Conservation (phyloP, 2,888 invertebrate genomes). For the Argyresthia albistria region DNA sequence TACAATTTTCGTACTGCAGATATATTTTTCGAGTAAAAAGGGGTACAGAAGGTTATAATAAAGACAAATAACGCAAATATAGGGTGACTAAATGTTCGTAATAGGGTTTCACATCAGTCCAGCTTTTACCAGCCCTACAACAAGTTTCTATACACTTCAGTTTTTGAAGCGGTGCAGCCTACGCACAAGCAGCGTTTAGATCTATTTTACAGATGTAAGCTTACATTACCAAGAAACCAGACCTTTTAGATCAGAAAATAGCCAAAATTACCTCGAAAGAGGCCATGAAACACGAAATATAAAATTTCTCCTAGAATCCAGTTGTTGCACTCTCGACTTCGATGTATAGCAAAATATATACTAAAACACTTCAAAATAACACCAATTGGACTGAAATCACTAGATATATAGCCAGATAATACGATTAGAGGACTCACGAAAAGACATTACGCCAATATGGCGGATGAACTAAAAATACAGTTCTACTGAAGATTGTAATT, state of each 20-base stretch:
- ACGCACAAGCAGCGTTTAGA: no score
- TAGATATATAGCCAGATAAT: constrained; percentile 53
- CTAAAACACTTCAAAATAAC: constrained; percentile 55
- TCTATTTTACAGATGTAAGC: no score
- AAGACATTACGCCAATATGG: constrained; percentile 78
- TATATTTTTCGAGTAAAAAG: no score
- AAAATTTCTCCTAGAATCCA: constrained; percentile 34
- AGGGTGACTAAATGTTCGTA: no score
- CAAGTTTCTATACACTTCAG: no score
- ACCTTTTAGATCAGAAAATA: neutral
- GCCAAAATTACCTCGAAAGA: constrained; percentile 45
- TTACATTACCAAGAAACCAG: no score
- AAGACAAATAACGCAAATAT: no score
- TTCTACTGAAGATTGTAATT: constrained; percentile 57
- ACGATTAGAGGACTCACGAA: constrained; percentile 69
- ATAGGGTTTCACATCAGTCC: no score
- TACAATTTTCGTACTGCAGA: no score
- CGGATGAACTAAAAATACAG: constrained; percentile 76
- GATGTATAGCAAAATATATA: constrained; percentile 56
- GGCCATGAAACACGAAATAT: constrained; percentile 52
- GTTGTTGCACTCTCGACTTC: constrained; percentile 41
- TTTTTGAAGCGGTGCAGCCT: no score
- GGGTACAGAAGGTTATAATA: no score
- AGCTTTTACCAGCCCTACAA: no score
- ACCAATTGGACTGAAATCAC: constrained; percentile 46